phyloP scores from a whole-genome alignment of 2,797 vertebrate genomes.

The Pseudotriccus pelzelni region DNA sequence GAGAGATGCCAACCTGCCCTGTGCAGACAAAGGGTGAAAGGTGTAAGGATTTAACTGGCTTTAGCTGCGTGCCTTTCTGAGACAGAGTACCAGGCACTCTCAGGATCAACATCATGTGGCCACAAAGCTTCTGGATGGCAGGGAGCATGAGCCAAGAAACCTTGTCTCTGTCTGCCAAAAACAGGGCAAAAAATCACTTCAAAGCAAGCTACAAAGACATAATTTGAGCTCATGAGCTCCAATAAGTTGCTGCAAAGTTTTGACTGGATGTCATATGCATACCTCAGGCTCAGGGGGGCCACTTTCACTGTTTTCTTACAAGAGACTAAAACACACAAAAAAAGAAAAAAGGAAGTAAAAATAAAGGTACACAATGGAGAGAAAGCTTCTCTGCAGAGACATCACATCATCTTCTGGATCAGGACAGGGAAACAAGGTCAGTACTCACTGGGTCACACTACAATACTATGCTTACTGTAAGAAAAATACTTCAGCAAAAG shows the following conservation, averaged over 20 bases:
- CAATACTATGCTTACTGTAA: not conserved
- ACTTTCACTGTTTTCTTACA: not conserved
- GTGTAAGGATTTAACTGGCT: not conserved
- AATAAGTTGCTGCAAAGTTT: not conserved
- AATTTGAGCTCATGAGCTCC: not conserved
- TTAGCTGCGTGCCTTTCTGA: not conserved
- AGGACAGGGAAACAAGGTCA: not conserved
- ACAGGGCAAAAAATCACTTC: not conserved
- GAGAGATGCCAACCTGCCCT: not conserved
- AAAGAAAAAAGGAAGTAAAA: not conserved
- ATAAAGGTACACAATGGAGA: not conserved
- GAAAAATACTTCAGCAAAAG: not conserved
- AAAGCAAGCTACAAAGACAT: not conserved
- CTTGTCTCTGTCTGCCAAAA: not conserved
- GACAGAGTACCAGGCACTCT: not conserved
- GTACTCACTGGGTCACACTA: not conserved
- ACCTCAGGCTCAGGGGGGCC: not conserved
- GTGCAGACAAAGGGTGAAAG: not conserved
- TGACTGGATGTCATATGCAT: not conserved
- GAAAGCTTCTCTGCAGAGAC: not conserved
- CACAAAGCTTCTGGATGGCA: conserved; percentile 2
- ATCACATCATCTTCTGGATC: not conserved
- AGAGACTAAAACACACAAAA: not conserved
- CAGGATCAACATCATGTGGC: not conserved
- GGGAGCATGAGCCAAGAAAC: not conserved